Base-by-base conservation (phyloP, 1,140 invertebrate species). In the Carposina sasakii region DNA sequence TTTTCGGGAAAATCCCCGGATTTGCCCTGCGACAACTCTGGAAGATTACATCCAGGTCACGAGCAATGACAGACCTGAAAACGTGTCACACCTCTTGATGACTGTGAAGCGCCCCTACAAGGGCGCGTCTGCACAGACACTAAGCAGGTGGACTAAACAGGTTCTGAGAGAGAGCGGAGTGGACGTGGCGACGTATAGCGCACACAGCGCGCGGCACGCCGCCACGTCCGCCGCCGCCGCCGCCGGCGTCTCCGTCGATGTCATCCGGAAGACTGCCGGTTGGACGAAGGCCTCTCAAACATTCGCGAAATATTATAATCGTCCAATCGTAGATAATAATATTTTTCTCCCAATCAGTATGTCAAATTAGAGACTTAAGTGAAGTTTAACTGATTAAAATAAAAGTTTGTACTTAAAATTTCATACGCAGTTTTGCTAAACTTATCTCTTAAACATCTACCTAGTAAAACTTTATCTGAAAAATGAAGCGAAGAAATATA, bases 141-240 rank as follows among this genome's bases (percentile, higher is more conserved):
- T 67, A 24, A 59, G 56, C 44, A 16, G 60, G 16, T 71, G 68
- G 65, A 64, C 69, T 24, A 62, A 58, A 42, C 36, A 42, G n/a
- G 52, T 44, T 34, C 30, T 67, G 8, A 33, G 26, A 13, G 30
- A 51, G 10, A 48, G 54, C 28, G 63, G 66, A 3, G 37, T 71
- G 3, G 55, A 64, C 41, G 56, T 48, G 1, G 30, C 24, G 0
- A 26, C 53, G 41, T 60, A 59, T 34, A 47, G 54, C 1, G 54
- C 54, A n/a, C 57, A 71, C 23, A 57, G 52, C 31, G 66, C 59
- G 22, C 49, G 67, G 4, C 67, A 70, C 33, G n/a, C n/a, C n/a
- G n/a, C n/a, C n/a, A n/a, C n/a, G n/a, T 36, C 33, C 9, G 33
- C 33, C 2, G 33, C 16, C n/a, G 33, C 33, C 2, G 12, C 33